These are phyloP conservation scores for Cephus rjabovi DNA, from an alignment of 2,888 invertebrate genomes.

Conservation along the genomic window DNA sequence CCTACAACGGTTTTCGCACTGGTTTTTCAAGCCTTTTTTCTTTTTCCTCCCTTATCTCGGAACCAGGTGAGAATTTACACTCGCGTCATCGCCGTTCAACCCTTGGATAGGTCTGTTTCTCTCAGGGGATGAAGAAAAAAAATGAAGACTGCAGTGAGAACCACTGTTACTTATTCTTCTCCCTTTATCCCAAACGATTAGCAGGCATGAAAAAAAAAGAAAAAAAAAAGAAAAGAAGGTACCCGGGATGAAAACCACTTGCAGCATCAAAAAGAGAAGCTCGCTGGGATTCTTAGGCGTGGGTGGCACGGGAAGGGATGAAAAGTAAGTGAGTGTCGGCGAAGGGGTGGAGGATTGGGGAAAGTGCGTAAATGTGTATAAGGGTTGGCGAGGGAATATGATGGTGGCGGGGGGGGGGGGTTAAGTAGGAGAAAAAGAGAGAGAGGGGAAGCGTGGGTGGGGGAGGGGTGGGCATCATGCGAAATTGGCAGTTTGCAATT, in stretches of 20 bases:
- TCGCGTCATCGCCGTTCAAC: conserved; percentile 3
- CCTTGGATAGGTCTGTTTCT: neutral
- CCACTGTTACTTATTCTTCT: neutral
- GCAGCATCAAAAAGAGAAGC: neutral
- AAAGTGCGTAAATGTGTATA: neutral
- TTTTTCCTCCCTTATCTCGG: neutral
- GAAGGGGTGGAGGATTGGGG: neutral
- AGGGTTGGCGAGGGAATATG: neutral
- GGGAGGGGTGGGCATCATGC: conserved; percentile 16
- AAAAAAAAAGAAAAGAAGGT: too few relatives aligned
- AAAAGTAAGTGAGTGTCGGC: neutral
- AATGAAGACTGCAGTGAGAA: neutral
- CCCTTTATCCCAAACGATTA: neutral
- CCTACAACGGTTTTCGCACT: conserved; percentile 12
- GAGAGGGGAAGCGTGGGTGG: neutral
- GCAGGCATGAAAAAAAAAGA: neutral
- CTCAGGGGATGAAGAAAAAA: neutral
- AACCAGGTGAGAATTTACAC: neutral
- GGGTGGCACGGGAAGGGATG: neutral
- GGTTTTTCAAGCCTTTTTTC: neutral
- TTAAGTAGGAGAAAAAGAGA: neutral
- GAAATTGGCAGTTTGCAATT: conserved; percentile 59
- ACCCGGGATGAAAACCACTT: too few relatives aligned
- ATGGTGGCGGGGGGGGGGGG: neutral
- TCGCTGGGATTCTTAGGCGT: neutral